Percentiles rank a stretch among this genome's conserved stretches.
Conservation (phyloP, 2,797 vertebrate genomes). For the Tapera naevia region DNA sequence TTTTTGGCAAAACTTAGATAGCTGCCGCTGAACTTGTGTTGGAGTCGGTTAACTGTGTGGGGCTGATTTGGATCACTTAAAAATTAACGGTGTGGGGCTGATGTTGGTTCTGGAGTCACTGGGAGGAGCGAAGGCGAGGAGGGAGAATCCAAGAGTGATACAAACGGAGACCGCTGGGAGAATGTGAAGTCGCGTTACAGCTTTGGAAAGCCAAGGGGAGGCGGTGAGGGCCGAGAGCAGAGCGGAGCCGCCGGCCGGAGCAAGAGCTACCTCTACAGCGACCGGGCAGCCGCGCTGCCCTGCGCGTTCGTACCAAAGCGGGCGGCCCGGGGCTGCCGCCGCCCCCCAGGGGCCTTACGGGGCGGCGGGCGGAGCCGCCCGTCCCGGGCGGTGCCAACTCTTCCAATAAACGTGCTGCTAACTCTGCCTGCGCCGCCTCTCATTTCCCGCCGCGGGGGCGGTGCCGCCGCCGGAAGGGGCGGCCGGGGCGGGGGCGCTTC, state of each 20-base stretch:
- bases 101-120: not conserved
- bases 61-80: not conserved
- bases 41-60: not conserved
- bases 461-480: not conserved
- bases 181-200: not conserved
- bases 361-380: not conserved
- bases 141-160: not conserved
- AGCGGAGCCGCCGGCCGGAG: too few species aligned
- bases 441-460: not conserved
- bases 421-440: slow-evolving; percentile 29
- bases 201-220: not conserved
- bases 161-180: not conserved
- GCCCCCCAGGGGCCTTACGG: slow-evolving; percentile 34
- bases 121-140: not conserved
- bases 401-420: slow-evolving; percentile 64
- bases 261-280: slow-evolving; percentile 79
- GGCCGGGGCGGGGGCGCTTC: not conserved
- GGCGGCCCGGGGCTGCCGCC: not conserved
- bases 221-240: not conserved
- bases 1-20: slow-evolving; percentile 22
- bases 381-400: slow-evolving; percentile 28
- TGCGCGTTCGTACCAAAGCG: slow-evolving; percentile 64
- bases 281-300: slow-evolving; percentile 69
- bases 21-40: not conserved
- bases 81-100: too few species aligned